Evolutionary conservation across 2,888 invertebrate genomes (phyloP).

Genomic region (Myopa testacea): DNA sequence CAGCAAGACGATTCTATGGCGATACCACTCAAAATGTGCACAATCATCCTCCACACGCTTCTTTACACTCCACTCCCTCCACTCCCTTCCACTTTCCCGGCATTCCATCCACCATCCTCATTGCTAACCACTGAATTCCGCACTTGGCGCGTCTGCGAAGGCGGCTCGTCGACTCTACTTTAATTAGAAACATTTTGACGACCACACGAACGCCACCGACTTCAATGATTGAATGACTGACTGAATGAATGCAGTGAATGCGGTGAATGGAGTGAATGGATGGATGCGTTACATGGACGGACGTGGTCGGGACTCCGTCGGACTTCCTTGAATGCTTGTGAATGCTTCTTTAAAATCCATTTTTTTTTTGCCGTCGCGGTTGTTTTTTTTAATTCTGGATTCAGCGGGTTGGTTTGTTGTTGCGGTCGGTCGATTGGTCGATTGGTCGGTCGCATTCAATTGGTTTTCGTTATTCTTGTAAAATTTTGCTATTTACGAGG

Average conservation of each 20-base stretch:
- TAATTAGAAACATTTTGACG: constrained; percentile 36
- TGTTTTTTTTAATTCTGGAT: not conserved
- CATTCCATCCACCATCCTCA: constrained; percentile 39
- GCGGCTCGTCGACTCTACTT: constrained; percentile 2
- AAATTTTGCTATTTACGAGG: constrained; percentile 36
- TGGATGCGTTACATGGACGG: not conserved
- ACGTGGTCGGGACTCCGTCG: not conserved
- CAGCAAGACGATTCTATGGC: not conserved
- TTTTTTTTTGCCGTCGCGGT: not conserved
- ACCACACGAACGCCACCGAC: constrained; percentile 28
- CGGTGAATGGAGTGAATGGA: not conserved
- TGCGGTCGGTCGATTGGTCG: not conserved
- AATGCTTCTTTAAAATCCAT: constrained; percentile 18
- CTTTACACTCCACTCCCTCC: constrained; percentile 53
- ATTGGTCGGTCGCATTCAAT: constrained; percentile 16
- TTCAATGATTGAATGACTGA: constrained; percentile 4
- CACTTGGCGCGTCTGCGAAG: not conserved
- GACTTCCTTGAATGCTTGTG: not conserved
- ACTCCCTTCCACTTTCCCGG: constrained; percentile 46
- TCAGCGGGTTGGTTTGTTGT: constrained; percentile 10
- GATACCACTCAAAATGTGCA: constrained; percentile 3
- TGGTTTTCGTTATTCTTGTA: constrained; percentile 33
- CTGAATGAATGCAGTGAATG: constrained; percentile 4
- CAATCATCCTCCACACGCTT: constrained; percentile 3
- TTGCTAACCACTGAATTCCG: not conserved